Evolutionary conservation across 2,888 invertebrate genomes (phyloP).

Genomic region (Lamellibrachia satsuma): DNA sequence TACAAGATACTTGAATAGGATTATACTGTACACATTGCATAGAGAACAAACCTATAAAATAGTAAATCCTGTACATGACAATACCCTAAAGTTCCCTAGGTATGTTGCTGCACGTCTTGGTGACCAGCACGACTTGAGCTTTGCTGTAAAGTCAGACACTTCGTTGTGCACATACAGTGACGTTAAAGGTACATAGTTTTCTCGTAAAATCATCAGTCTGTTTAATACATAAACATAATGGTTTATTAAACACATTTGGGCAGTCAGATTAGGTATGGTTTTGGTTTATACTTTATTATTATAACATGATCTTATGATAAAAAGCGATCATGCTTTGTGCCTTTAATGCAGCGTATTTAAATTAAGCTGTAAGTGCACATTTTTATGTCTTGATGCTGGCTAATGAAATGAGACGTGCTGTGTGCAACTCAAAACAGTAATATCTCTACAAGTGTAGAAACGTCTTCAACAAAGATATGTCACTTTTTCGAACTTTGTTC

Average conservation of each 20-base stretch:
- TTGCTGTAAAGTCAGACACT: no score
- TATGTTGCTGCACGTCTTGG: background rate
- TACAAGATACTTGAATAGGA: background rate
- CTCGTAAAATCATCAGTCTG: no score
- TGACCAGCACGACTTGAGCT: background rate
- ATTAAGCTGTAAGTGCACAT: background rate
- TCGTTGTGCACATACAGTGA: no score
- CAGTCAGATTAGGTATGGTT: no score
- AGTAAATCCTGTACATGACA: no score
- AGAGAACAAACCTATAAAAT: no score
- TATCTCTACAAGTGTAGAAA: background rate
- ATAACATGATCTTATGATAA: no score
- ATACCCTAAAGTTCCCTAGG: no score
- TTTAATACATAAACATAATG: no score
- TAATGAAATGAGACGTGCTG: background rate
- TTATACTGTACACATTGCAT: background rate
- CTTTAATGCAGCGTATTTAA: background rate
- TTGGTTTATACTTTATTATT: no score
- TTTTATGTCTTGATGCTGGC: background rate
- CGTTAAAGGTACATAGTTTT: no score
- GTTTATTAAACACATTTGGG: no score
- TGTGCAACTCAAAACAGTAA: background rate
- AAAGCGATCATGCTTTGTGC: background rate
- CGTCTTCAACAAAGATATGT: background rate
- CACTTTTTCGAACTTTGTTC: background rate